Conservation (phyloP, 2,113 vertebrate genomes). For the Pterocles gutturalis region DNA sequence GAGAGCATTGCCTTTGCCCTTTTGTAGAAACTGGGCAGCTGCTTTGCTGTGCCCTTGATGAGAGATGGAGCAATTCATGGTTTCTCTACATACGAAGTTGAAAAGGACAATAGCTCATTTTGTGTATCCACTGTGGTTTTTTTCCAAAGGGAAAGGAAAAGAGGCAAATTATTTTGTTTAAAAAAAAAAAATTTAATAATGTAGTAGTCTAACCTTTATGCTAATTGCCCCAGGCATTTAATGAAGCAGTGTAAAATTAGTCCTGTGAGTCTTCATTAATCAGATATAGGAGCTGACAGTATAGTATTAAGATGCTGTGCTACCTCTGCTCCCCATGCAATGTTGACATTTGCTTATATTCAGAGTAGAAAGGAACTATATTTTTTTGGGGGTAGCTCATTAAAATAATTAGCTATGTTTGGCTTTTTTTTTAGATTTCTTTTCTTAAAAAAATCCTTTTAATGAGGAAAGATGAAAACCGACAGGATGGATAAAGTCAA, state of each 20-base stretch:
- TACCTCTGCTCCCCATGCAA: conserved; percentile 36
- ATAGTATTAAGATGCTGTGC: conserved; percentile 11
- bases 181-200: conserved; percentile 42
- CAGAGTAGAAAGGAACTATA: neutral
- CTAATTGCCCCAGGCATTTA: conserved; percentile 66
- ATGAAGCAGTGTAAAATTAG: conserved; percentile 64
- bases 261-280: conserved; percentile 72
- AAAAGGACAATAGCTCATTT: conserved; percentile 11
- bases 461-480: conserved; percentile 66
- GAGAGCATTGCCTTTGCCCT: neutral
- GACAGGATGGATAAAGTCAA: conserved; percentile 49
- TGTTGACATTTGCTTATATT: conserved; percentile 64
- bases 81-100: neutral
- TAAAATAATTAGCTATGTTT: conserved; percentile 69
- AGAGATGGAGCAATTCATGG: neutral
- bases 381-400: conserved; percentile 43
- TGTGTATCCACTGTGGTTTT: neutral
- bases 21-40: conserved; percentile 3
- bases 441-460: conserved; percentile 42
- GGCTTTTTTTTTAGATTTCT: neutral
- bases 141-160: neutral
- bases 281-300: conserved; percentile 50
- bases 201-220: conserved; percentile 59
- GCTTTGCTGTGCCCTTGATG: neutral
- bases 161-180: conserved; percentile 4